Conservation (phyloP, 1,140 invertebrate species). For the Mycetomoellerius zeteki region DNA sequence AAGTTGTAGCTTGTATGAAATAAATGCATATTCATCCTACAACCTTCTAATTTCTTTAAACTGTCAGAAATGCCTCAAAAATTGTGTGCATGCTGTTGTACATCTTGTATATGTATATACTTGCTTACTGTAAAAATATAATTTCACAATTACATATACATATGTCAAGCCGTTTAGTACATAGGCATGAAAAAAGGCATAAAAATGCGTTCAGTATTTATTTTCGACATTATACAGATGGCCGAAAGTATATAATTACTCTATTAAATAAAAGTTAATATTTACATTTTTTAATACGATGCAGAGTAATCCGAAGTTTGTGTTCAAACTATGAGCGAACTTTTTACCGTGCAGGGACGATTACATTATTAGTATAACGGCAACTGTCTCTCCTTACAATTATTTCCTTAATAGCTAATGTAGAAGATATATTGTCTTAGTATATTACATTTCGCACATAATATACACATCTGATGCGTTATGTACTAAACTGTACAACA, state of each 20-base stretch:
- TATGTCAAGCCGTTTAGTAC: neutral
- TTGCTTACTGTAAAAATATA: neutral
- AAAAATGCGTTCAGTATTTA: neutral
- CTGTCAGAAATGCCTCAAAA: no score
- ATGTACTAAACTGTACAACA: conserved; percentile 6
- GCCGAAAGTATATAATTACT: conserved; percentile 31
- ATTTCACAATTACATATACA: neutral
- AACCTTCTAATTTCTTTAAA: no score
- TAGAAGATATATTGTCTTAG: conserved; percentile 39
- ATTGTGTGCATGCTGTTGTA: no score
- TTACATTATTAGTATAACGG: conserved; percentile 43
- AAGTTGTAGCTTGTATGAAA: no score
- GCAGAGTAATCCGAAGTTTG: conserved; percentile 41
- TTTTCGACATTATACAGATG: conserved; percentile 15
- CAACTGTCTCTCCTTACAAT: conserved; percentile 29
- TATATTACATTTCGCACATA: conserved; percentile 38
- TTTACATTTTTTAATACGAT: conserved; percentile 45
- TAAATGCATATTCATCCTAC: no score
- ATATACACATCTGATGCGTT: neutral
- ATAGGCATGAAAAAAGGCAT: neutral
- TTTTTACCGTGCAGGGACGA: conserved; percentile 66
- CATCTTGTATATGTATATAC: neutral
- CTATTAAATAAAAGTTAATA: conserved; percentile 56
- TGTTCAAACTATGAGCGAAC: conserved; percentile 57
- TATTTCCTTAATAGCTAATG: conserved; percentile 27